Base-by-base conservation (phyloP, 2,797 vertebrate genomes). In the Anabacerthia variegaticeps region DNA sequence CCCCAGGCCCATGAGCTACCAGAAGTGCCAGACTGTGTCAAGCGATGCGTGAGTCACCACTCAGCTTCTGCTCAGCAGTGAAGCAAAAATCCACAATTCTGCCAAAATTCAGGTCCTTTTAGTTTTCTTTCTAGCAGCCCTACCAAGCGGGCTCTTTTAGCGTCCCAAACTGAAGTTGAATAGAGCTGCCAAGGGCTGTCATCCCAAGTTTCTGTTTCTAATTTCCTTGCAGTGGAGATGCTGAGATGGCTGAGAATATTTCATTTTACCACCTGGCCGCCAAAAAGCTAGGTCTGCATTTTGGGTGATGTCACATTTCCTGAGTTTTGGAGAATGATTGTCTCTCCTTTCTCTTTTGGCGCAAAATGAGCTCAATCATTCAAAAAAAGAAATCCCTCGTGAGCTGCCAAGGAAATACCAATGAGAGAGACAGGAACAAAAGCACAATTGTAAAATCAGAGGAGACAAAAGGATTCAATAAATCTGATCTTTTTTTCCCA, bases 211-310 rank as follows among this genome's bases (percentile, higher is more conserved):
- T 93, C 95, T 95, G 95, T 79, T 96, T 97, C 90, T 91, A 88
- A 97, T 97, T 97, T 97, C 93, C 92, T 94, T 89, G 71, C 79
- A 95, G 66, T 91, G 78, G 85, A 93, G 96, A 95, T 97, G 93
- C 94, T 96, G 94, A 97, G 93, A 81, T 91, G 82, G 89, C 85
- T 88, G 84, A 79, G 81, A 88, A 93, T 86, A 76, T 89, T 96
- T 92, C 77, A 66, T 94, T 95, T 93, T 82, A 81, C 95, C 92
- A 95, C 88, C 93, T 95, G 91, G 93, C 90, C 7, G 6, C 89
- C 77, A 82, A 95, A 95, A 74, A 81, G 91, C 83, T 85, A 72
- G 91, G 94, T 91, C 85, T 94, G 87, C 88, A 68, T 86, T 96
- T 96, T 89, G 59, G 34, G 30, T 95, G 94, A 95, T 94, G 93